Base-by-base conservation (phyloP, 2,113 vertebrate genomes). In the Rallus limicola region DNA sequence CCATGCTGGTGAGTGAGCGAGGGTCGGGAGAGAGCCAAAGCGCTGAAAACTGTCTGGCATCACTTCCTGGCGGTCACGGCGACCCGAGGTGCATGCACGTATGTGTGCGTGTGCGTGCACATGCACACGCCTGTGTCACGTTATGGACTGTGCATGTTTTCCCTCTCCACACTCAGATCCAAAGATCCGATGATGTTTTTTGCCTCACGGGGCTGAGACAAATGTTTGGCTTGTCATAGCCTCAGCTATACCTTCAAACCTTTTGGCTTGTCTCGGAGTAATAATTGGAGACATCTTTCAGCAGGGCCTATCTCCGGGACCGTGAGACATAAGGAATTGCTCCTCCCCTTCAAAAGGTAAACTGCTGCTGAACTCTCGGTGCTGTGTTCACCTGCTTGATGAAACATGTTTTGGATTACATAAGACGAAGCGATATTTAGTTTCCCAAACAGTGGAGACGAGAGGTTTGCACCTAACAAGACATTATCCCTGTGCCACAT, bases 281-380 rank as follows among this genome's bases (percentile, higher is more conserved):
- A 60, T 59, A 79, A 91, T 85, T 26, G 19, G 93, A 97, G 93
- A 74, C 16, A 42, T 95, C 97, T 97, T 88, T 95, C 97, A 95
- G 74, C 91, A 52, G 70, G 55, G 65, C 68, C 67, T 46, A 25
- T 72, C 82, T 82, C 85, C 13, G 8, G 87, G 58, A 18, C 67
- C 92, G 89, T 76, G 26, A 56, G 78, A 38, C 70, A 58, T 67
- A 33, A 64, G 78, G 81, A 93, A 76, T 56, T 5, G 88, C 63
- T 92, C 88, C 91, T 96, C 82, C 94, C 60, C 58, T 82, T 70
- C 36, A 25, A 53, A 46, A 56, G 75, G 78, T 95, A 95, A 94
- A 89, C 63, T 77, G 38, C 77, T 55, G 79, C 79, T 93, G 95
- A 92, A 94, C 94, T 82, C 90, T 79, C 26, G n/a, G 92, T 71